phyloP scores from a whole-genome alignment of 2,797 vertebrate genomes.

The Adelosebastes latens region DNA sequence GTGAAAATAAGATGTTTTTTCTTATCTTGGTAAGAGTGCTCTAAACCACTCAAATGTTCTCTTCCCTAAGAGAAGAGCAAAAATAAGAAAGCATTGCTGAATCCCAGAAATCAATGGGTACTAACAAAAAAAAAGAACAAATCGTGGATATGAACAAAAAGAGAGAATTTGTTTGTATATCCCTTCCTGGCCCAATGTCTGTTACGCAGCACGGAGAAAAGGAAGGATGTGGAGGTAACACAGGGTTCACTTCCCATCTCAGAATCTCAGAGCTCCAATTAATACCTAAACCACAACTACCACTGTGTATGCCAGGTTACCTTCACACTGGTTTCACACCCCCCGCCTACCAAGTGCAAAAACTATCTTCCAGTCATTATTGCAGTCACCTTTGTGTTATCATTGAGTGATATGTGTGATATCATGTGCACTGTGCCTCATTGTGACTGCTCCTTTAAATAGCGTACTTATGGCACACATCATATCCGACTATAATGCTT shows the following conservation, averaged over 20 bases:
- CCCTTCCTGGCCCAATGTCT: too few species aligned
- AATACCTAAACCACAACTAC: neutral
- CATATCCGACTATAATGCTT: neutral
- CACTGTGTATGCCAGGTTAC: neutral
- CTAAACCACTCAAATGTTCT: too few species aligned
- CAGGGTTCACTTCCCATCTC: neutral
- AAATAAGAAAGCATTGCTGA: too few species aligned
- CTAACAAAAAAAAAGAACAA: too few species aligned
- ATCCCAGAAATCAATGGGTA: too few species aligned
- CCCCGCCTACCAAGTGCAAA: neutral
- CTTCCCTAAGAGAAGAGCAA: too few species aligned
- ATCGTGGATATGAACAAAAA: too few species aligned
- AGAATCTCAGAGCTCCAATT: neutral
- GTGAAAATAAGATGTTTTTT: too few species aligned
- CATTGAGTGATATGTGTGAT: neutral
- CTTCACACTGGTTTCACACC: constrained; percentile 1
- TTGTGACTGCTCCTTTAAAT: neutral
- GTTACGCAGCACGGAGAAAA: neutral
- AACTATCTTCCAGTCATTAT: neutral
- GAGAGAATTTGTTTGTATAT: too few species aligned
- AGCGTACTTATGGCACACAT: neutral
- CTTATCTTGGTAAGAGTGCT: too few species aligned
- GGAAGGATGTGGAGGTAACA: neutral
- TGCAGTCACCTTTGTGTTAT: neutral
- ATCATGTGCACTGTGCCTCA: neutral